Percentiles rank a stretch among this genome's conserved stretches.
Evolutionary conservation across 2,113 vertebrate genomes (phyloP).

Genomic region (Mungos mungo): DNA sequence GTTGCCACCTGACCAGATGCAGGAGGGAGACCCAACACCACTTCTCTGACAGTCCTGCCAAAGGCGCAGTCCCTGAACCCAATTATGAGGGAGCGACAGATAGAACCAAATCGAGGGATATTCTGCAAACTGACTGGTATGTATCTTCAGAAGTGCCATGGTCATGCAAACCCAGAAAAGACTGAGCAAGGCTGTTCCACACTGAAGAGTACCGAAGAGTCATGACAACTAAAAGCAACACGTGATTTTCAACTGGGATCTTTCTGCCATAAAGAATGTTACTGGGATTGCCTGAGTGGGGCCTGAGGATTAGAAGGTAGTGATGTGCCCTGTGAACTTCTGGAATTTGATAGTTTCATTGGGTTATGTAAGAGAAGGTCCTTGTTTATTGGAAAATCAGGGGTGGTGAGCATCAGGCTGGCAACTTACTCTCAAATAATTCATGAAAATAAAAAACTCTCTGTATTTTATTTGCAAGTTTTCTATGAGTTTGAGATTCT

Average conservation of each 20-base stretch:
- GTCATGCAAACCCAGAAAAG: background rate
- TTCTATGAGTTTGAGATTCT: background rate
- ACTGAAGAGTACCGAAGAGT: background rate
- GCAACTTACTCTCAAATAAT: conserved; percentile 17
- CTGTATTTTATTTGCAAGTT: background rate
- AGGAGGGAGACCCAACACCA: background rate
- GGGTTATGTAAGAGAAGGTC: background rate
- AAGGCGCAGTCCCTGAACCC: background rate
- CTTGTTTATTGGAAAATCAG: background rate
- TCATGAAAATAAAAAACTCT: background rate
- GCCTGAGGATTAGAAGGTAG: background rate
- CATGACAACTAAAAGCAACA: background rate
- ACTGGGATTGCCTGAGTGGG: background rate
- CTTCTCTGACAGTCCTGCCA: background rate
- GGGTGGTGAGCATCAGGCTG: background rate
- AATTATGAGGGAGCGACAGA: background rate
- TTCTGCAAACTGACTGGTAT: background rate
- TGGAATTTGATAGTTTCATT: background rate
- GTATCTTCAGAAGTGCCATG: background rate
- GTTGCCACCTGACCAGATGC: background rate
- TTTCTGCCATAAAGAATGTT: background rate
- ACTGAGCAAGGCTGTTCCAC: background rate
- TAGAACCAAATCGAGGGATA: background rate
- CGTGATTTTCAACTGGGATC: background rate
- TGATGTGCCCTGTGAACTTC: background rate